Evolutionary conservation across 2,888 invertebrate genomes (phyloP).

Genomic region (Heliconius aoede): DNA sequence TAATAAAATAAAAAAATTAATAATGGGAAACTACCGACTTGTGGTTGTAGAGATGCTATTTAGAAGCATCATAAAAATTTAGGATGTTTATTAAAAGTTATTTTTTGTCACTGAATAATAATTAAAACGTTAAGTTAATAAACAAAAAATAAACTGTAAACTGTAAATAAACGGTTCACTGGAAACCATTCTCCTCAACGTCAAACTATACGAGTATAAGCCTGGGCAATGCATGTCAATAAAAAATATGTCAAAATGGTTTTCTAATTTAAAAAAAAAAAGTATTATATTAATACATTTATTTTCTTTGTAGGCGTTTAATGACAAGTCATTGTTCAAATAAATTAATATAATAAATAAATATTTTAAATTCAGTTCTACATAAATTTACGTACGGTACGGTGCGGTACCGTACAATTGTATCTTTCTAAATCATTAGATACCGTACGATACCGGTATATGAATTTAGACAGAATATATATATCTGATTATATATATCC

Average conservation of each 20-base stretch:
- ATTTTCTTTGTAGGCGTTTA: too few relatives aligned
- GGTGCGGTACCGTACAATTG: too few relatives aligned
- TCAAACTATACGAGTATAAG: background rate
- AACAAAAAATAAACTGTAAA: background rate
- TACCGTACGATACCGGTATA: too few relatives aligned
- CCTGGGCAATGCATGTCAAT: background rate
- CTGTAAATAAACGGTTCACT: slow-evolving; percentile 10
- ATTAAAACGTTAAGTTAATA: background rate
- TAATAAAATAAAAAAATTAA: slow-evolving; percentile 33
- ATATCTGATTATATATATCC: too few relatives aligned
- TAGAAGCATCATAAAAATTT: slow-evolving; percentile 59
- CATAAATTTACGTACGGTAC: too few relatives aligned
- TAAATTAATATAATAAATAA: too few relatives aligned
- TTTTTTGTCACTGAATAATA: background rate
- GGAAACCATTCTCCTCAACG: slow-evolving; percentile 15
- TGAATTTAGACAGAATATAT: background rate
- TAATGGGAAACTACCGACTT: slow-evolving; percentile 54
- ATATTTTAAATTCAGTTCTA: too few relatives aligned
- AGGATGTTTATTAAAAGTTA: slow-evolving; percentile 2
- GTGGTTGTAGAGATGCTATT: slow-evolving; percentile 58
- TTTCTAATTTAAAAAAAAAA: background rate
- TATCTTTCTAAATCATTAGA: too few relatives aligned
- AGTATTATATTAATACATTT: too few relatives aligned
- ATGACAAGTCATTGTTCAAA: too few relatives aligned
- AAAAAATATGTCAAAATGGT: background rate